Evolutionary conservation across 2,797 vertebrate genomes (phyloP), one percentile per base, ranked within the genome.

Genomic region (Poeciliopsis turneri): DNA sequence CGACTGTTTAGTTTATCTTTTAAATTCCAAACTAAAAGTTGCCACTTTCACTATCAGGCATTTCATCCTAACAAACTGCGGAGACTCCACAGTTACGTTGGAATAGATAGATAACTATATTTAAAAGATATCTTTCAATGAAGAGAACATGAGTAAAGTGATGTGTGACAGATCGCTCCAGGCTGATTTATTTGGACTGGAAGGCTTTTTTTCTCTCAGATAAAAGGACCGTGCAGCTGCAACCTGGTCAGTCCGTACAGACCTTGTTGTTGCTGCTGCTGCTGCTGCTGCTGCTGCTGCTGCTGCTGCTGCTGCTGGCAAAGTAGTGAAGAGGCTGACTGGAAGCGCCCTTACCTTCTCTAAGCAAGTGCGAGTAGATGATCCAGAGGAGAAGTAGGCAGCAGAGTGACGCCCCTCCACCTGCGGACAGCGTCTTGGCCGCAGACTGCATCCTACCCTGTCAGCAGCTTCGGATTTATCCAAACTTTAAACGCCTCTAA

Each of bases 361-460:
- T 94, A 49, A 96, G 92, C 86, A 96, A 95, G 87, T 97, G 96
- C 79, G 95, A 96, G 92, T 96, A 96, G 89, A 97, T 94, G 87
- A 97, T 93, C 95, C 96, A 96, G 88, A 97, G 95, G 85, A 96
- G 94, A 84, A 96, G 94, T 79, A 97, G 94, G 92, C 96, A 97
- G 92, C 96, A 96, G 87, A 97, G 95, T 85, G 95, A 95, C 92
- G 96, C 95, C 88, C 96, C 96, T 93, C 95, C 95, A 90, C 96
- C 96, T 91, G 96, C 94, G 89, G 95, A 96, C 84, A 96, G 93
- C 83, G 95, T 95, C 94, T 94, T 96, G 88, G 90, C 94, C 84
- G 96, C 95, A 86, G 96, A 94, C 94, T 96, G 95, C 96, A 97
- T 97, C 91, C 94, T 95, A 80, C 88, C 55, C 80, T 49, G 12